These are phyloP conservation scores for Aphidius gifuensis DNA, from an alignment of 1,140 invertebrate species.

Conservation along the genomic window DNA sequence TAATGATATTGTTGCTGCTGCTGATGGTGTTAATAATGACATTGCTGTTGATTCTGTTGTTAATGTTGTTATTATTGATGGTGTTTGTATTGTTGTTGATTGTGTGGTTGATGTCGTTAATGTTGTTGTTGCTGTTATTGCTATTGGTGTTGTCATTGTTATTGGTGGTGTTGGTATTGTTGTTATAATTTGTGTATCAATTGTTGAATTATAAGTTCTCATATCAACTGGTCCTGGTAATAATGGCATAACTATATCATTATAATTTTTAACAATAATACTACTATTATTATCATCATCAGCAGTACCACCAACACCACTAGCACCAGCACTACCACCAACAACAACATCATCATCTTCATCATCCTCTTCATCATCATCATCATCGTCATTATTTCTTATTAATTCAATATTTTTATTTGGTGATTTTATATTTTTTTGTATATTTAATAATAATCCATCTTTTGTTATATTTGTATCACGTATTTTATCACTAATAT, in stretches of 20 bases:
- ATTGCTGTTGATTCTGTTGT: slow-evolving; percentile 52
- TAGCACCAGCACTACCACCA: slow-evolving; percentile 27
- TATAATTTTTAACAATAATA: slow-evolving; percentile 46
- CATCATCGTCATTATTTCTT: no score
- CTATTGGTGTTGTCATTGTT: slow-evolving; percentile 63
- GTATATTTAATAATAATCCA: slow-evolving; percentile 39
- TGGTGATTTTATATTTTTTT: slow-evolving; percentile 35
- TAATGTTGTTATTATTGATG: no score
- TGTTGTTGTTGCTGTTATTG: slow-evolving; percentile 62
- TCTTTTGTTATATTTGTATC: slow-evolving; percentile 57
- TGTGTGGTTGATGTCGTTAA: slow-evolving; percentile 40
- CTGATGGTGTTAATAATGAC: slow-evolving; percentile 61
- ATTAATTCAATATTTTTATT: slow-evolving; percentile 17
- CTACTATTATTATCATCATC: slow-evolving; percentile 33
- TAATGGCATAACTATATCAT: slow-evolving; percentile 65
- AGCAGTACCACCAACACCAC: slow-evolving; percentile 49
- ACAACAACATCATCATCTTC: slow-evolving; percentile 25
- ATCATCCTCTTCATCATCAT: slow-evolving; percentile 17
- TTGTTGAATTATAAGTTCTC: slow-evolving; percentile 71
- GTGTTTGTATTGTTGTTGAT: no score
- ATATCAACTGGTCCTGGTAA: slow-evolving; percentile 82
- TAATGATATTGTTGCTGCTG: slow-evolving; percentile 49
- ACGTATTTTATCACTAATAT: slow-evolving; percentile 61
- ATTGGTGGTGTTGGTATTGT: slow-evolving; percentile 57
- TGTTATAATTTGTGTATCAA: slow-evolving; percentile 54